Evolutionary conservation across 37 sponge, comb jelly and placozoan species (phyloP).

Genomic region (Aplysina aerophoba): DNA sequence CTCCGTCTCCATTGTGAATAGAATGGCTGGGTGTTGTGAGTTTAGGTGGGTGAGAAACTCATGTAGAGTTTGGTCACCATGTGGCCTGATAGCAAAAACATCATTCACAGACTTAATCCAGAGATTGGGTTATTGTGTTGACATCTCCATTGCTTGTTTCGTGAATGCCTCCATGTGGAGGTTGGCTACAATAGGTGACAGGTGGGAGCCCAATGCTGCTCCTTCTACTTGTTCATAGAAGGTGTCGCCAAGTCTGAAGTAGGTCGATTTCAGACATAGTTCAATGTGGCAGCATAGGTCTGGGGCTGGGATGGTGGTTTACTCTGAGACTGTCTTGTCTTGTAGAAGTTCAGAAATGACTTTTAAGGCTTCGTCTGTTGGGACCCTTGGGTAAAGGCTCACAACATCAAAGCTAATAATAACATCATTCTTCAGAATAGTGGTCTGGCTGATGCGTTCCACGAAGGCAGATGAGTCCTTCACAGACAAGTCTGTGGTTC

Average conservation of each 20-base stretch:
- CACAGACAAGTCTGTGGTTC: no score
- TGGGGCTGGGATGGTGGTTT: not conserved
- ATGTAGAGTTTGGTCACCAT: not conserved
- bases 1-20: slow-evolving; percentile 21
- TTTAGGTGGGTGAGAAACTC: slow-evolving; percentile 2
- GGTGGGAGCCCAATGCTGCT: slow-evolving; percentile 36
- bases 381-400: slow-evolving; percentile 29
- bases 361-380: slow-evolving; percentile 20
- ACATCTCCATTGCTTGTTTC: not conserved
- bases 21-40: not conserved
- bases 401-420: slow-evolving; percentile 37
- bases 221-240: slow-evolving; percentile 38
- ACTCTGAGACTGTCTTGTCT: not conserved
- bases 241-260: slow-evolving; percentile 17
- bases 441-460: no score
- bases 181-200: slow-evolving; percentile 34
- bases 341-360: slow-evolving; percentile 6
- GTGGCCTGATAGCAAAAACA: not conserved
- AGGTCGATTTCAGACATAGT: slow-evolving; percentile 17
- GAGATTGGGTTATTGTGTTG: not conserved
- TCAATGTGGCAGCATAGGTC: not conserved
- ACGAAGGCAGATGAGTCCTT: no score
- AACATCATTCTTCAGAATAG: no score
- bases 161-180: slow-evolving; percentile 17
- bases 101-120: slow-evolving; percentile 14